Base-by-base conservation (phyloP, 2,113 vertebrate genomes). In the Lutjanus erythropterus region DNA sequence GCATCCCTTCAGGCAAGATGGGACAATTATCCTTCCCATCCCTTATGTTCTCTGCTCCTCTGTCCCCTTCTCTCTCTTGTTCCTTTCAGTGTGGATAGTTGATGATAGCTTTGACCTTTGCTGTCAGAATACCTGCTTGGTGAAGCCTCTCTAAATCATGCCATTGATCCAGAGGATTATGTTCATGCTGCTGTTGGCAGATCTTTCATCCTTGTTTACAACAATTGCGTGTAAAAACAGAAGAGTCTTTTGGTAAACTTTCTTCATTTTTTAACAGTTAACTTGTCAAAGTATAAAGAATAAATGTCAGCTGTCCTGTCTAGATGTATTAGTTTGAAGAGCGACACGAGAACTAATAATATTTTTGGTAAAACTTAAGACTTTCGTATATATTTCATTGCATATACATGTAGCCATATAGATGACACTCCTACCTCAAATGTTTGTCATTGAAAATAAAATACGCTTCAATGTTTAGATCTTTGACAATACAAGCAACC, bases 71-170 rank as follows among this genome's bases (percentile, higher is more conserved):
- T 37, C 41, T 79, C 15, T 31, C 42, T 23, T 37, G 35, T 18
- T 39, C 37, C 44, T 68, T 47, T 84, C 61, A 25, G 47, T 33
- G 35, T 71, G 68, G 62, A 71, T 60, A 44, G 33, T 70, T 75
- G 61, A 71, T 33, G 69, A 85, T 53, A 73, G 73, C 37, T 68
- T 66, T 85, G 84, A 85, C 73, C 81, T 84, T 85, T 88, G 60
- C 68, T 78, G 59, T 86, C 52, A 66, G 41, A 84, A 67, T 83
- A 81, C 79, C 58, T 41, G 65, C 79, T 82, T 52, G 31, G 39
- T 78, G 69, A 83, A 33, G 66, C 49, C 47, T 67, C 27, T 80
- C 80, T 80, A 27, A 83, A 81, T 68, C 19, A 72, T 65, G 18
- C 49, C 16, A 83, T 76, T 71, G 73, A 83, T 78, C 76, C 82